These are phyloP conservation scores for Drosophila subquinaria DNA, from an alignment of 2,888 invertebrate species.

Conservation along the genomic window DNA sequence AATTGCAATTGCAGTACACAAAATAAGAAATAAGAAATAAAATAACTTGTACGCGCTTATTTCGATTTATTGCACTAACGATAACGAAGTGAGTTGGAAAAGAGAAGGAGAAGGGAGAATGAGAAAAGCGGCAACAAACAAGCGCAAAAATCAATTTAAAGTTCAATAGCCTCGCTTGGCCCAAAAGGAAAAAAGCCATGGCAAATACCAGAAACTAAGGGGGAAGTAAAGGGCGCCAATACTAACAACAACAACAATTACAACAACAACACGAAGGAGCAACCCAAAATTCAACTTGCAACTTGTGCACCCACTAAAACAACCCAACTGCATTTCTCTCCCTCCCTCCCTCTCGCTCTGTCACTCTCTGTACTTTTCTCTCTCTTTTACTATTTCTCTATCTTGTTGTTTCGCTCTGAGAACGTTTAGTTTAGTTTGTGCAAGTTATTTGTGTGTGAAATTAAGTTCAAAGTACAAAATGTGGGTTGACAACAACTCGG, in stretches of 20 bases:
- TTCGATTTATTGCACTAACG: conserved; percentile 73
- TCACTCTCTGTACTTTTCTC: not conserved
- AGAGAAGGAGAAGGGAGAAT: not conserved
- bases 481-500: conserved; percentile 63
- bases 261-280: not conserved
- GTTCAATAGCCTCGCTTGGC: conserved; percentile 76
- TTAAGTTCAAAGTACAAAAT: conserved; percentile 77
- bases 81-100: conserved; percentile 33
- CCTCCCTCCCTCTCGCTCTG: not conserved
- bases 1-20: conserved; percentile 11
- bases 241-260: conserved; percentile 1
- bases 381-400: not conserved
- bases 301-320: conserved; percentile 56
- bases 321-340: not conserved
- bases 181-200: conserved; percentile 45
- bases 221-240: conserved; percentile 5
- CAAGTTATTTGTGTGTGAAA: conserved; percentile 65
- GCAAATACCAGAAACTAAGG: conserved; percentile 19
- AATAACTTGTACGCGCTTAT: conserved; percentile 50
- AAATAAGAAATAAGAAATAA: conserved; percentile 25
- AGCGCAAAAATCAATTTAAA: conserved; percentile 78
- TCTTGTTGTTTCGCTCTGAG: not conserved
- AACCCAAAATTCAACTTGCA: conserved; percentile 58
- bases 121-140: conserved; percentile 52
- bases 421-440: conserved; percentile 18